These are phyloP conservation scores for Scolanthus callimorphus DNA, from an alignment of 92 coral and sea anemone species.

Conservation along the genomic window DNA sequence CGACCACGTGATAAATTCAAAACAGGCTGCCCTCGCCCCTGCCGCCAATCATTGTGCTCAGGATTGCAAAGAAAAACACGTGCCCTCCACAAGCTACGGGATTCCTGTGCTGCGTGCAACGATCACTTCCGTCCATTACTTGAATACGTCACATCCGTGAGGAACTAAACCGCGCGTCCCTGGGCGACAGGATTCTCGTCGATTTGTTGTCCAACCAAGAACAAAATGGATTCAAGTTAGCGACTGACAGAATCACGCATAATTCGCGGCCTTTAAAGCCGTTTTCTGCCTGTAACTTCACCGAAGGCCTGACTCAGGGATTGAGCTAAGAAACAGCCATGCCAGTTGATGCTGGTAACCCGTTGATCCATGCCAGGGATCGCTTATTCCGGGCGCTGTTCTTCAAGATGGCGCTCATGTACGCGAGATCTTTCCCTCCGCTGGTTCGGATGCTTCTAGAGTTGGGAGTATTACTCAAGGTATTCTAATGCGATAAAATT, in stretches of 20 bases:
- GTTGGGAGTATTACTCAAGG: slow-evolving; percentile 92
- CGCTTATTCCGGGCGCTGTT: slow-evolving; percentile 96
- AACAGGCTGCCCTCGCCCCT: too few relatives aligned
- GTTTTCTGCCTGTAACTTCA: not conserved
- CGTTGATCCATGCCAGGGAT: slow-evolving; percentile 92
- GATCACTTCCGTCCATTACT: too few relatives aligned
- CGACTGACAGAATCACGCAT: not conserved
- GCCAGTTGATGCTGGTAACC: slow-evolving; percentile 97
- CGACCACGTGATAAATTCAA: too few relatives aligned
- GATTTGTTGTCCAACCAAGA: not conserved
- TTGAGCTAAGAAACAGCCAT: slow-evolving; percentile 26
- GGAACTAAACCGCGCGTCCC: too few relatives aligned
- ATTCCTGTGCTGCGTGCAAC: too few relatives aligned
- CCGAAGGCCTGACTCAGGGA: not conserved
- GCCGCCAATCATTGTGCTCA: too few relatives aligned
- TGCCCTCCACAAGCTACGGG: too few relatives aligned
- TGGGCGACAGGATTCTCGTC: too few relatives aligned
- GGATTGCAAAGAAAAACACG: too few relatives aligned
- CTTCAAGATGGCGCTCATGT: slow-evolving; percentile 98
- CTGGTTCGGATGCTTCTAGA: slow-evolving; percentile 84
- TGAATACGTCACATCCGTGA: too few relatives aligned
- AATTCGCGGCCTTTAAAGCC: slow-evolving; percentile 4
- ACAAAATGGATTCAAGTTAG: not conserved
- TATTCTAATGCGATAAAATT: slow-evolving; percentile 3
- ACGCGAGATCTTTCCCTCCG: slow-evolving; percentile 92